Conservation (phyloP, 2,888 invertebrate species). For the Drosophila subsilvestris region DNA sequence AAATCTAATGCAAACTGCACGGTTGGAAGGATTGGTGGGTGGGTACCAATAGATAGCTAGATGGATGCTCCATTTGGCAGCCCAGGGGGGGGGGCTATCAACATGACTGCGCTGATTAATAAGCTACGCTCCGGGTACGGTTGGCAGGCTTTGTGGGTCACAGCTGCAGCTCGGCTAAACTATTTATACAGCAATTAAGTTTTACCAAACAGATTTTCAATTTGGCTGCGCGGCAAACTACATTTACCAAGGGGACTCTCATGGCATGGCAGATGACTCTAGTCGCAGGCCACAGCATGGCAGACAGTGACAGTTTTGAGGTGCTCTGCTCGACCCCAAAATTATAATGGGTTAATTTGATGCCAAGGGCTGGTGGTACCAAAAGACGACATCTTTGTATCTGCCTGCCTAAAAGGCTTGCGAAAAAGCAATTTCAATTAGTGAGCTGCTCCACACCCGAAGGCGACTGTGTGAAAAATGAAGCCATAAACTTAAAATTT, state of each 20-base stretch:
- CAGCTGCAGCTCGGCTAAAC: conserved; percentile 56
- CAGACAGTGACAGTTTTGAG: conserved; percentile 1
- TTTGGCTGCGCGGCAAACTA: conserved; percentile 46
- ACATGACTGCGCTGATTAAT: conserved; percentile 56
- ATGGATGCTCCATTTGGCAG: conserved; percentile 56
- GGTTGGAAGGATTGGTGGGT: conserved; percentile 2
- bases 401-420: conserved; percentile 57
- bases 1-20: conserved; percentile 62
- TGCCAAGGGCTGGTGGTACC: conserved; percentile 44
- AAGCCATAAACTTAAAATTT: conserved; percentile 65
- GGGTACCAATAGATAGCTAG: conserved; percentile 27
- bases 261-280: background rate
- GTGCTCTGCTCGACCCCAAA: conserved; percentile 51
- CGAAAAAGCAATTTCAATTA: conserved; percentile 77
- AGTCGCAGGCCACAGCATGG: background rate
- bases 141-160: conserved; percentile 41
- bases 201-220: conserved; percentile 61
- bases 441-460: conserved; percentile 38
- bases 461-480: conserved; percentile 53
- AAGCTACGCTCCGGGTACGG: conserved; percentile 33
- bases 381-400: conserved; percentile 64
- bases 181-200: conserved; percentile 66
- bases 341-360: conserved; percentile 75
- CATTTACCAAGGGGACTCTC: conserved; percentile 29
- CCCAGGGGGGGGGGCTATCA: conserved; percentile 23